These are phyloP conservation scores for Noctua comes DNA, from an alignment of 2,888 invertebrate species.

Conservation along the genomic window DNA sequence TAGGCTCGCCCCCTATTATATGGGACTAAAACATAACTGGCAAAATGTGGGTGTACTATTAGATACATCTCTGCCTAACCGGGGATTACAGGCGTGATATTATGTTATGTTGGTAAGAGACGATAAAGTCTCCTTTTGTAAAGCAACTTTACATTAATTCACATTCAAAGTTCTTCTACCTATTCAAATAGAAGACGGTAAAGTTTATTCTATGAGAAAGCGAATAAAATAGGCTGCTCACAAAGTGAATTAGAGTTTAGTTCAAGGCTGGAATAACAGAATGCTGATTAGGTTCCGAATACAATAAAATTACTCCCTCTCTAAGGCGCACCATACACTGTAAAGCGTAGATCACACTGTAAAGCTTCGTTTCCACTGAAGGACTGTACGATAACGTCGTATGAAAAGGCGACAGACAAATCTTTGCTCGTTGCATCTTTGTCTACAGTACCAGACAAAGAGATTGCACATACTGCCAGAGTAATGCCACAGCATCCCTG, in stretches of 20 bases:
- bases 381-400: not conserved
- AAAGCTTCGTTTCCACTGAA: not conserved
- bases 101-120: not conserved
- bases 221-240: not conserved
- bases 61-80: too few relatives aligned
- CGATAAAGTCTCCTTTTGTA: not conserved
- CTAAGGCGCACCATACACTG: constrained; percentile 9
- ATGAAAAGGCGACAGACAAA: not conserved
- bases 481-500: too few relatives aligned
- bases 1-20: too few relatives aligned
- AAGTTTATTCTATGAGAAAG: constrained; percentile 5
- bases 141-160: not conserved
- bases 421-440: not conserved
- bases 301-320: constrained; percentile 11
- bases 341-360: constrained; percentile 8
- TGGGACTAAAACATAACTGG: too few relatives aligned
- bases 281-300: constrained; percentile 23
- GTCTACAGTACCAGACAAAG: not conserved
- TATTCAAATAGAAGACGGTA: not conserved
- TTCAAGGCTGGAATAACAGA: constrained; percentile 32
- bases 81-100: too few relatives aligned
- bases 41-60: too few relatives aligned
- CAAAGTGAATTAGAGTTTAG: constrained; percentile 3
- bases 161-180: not conserved
- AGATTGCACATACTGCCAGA: not conserved